These are phyloP conservation scores for Rhingia campestris DNA, from an alignment of 2,888 invertebrate genomes.

Conservation along the genomic window DNA sequence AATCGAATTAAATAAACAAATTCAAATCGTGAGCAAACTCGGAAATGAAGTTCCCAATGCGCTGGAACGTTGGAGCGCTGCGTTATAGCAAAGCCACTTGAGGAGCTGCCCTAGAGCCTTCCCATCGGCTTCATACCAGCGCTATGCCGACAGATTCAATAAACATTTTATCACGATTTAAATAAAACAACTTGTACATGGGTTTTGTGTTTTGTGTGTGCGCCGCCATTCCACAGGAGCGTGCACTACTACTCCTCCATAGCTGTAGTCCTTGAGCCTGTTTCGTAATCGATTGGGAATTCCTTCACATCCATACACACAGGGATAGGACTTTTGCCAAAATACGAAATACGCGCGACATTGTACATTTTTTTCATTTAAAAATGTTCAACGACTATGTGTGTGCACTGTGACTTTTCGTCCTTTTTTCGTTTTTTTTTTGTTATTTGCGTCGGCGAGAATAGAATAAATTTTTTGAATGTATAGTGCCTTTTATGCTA, in stretches of 20 bases:
- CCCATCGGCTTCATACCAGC: conserved; percentile 18
- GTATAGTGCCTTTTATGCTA: conserved; percentile 37
- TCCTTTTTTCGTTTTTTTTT: conserved; percentile 22
- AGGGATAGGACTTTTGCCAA: conserved; percentile 37
- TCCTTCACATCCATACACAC: conserved; percentile 52
- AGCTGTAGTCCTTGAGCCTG: conserved; percentile 46
- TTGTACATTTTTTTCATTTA: conserved; percentile 18
- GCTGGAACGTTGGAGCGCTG: conserved; percentile 31
- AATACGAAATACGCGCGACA: conserved; percentile 47
- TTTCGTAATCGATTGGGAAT: conserved; percentile 72
- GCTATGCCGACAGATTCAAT: conserved; percentile 76
- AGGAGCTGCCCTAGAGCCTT: conserved; percentile 23
- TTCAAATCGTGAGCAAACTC: conserved; percentile 82
- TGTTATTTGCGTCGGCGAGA: conserved; percentile 5
- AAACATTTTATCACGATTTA: conserved; percentile 81
- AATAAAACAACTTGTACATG: conserved; percentile 77
- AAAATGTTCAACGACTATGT: neutral
- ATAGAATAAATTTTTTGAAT: conserved; percentile 64
- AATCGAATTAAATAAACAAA: conserved; percentile 83
- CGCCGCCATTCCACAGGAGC: neutral
- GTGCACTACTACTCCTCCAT: conserved; percentile 3
- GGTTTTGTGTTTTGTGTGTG: conserved; percentile 34
- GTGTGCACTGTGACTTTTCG: conserved; percentile 49
- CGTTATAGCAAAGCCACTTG: conserved; percentile 50
- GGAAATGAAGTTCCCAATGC: conserved; percentile 74